These are phyloP conservation scores for Bedellia somnulentella DNA, from an alignment of 2,888 invertebrate genomes.

Conservation along the genomic window DNA sequence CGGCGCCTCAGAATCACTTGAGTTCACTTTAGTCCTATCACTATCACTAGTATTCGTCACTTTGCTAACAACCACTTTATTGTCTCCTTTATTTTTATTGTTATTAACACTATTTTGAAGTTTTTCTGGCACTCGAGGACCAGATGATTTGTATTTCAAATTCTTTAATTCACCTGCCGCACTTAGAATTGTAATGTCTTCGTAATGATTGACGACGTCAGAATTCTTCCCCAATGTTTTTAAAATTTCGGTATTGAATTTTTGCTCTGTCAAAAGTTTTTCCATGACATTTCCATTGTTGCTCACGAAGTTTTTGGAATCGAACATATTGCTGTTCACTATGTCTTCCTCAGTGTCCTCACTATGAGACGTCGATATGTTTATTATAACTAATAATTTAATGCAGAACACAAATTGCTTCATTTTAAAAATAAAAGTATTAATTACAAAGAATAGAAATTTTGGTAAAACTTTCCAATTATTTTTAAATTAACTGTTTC, in stretches of 20 bases:
- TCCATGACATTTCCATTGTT: constrained; percentile 17
- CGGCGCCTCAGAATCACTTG: too few species aligned
- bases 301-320: constrained; percentile 23
- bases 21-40: constrained; percentile 11
- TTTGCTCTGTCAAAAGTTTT: constrained; percentile 23
- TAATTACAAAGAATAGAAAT: too few species aligned
- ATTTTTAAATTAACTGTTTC: constrained; percentile 7
- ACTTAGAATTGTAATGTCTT: constrained; percentile 40
- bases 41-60: constrained; percentile 11
- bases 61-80: constrained; percentile 16
- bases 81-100: constrained; percentile 5
- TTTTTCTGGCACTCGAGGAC: background rate
- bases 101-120: background rate
- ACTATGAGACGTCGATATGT: background rate
- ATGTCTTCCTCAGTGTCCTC: background rate
- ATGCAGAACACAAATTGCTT: background rate
- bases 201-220: constrained; percentile 30
- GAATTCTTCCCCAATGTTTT: constrained; percentile 20
- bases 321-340: constrained; percentile 21
- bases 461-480: too few species aligned
- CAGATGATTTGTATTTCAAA: constrained; percentile 33
- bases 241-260: constrained; percentile 22
- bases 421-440: background rate
- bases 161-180: constrained; percentile 32
- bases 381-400: background rate